Conservation (phyloP, 2,888 invertebrate genomes). For the Amphimallon solstitiale region DNA sequence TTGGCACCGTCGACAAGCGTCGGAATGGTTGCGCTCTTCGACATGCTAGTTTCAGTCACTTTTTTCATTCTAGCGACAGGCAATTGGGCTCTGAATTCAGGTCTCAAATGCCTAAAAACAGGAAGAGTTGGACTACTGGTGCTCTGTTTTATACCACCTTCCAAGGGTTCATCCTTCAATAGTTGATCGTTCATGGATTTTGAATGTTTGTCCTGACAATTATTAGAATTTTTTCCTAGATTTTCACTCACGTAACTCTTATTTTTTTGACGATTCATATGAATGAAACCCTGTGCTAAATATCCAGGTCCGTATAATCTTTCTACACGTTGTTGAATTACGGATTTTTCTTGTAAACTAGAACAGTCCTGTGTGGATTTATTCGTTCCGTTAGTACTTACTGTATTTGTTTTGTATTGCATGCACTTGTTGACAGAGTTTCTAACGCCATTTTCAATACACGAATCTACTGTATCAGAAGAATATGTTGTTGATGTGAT, state of each 20-base stretch:
- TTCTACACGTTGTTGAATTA: constrained; percentile 90
- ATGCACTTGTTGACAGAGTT: constrained; percentile 41
- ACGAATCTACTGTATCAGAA: constrained; percentile 58
- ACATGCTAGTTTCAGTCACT: constrained; percentile 56
- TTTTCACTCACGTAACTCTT: constrained; percentile 39
- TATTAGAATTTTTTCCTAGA: constrained; percentile 32
- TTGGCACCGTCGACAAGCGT: constrained; percentile 53
- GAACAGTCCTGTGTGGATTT: constrained; percentile 52
- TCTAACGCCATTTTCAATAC: constrained; percentile 51
- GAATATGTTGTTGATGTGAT: constrained; percentile 52
- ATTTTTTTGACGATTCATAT: constrained; percentile 67
- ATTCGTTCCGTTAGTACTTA: constrained; percentile 41
- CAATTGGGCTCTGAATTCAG: constrained; percentile 87
- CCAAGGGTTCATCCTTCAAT: constrained; percentile 52
- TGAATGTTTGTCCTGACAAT: constrained; percentile 49
- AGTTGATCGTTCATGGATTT: constrained; percentile 53
- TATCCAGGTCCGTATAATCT: constrained; percentile 89
- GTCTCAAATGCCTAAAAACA: constrained; percentile 83
- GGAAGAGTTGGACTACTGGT: constrained; percentile 70
- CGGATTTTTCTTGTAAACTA: constrained; percentile 72
- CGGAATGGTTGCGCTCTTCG: constrained; percentile 60
- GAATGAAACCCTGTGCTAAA: constrained; percentile 85
- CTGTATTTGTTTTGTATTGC: constrained; percentile 46
- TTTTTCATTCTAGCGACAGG: constrained; percentile 74
- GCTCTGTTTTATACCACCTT: constrained; percentile 59